Evolutionary conservation across 2,888 invertebrate species (phyloP), one percentile per base, ranked within the genome.

Genomic region (Rhagonycha fulva): DNA sequence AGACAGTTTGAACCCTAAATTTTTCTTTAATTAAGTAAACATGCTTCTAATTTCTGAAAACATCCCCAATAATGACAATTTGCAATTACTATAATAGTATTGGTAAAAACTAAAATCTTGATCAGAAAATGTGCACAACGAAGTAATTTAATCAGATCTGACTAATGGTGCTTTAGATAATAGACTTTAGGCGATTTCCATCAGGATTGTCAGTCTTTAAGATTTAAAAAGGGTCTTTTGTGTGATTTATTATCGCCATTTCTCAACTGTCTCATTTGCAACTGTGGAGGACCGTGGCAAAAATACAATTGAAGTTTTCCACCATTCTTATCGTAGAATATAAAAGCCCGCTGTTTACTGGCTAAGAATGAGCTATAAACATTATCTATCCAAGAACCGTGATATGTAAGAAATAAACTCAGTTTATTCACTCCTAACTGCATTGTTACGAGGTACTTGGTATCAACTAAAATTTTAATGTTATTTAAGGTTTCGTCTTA

Each of bases 131-230:
- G 82, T 81, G 81, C 83, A 81, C 82, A 82, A 82, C 79, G 81
- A 82, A 80, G 84, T 85, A 85, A 85, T 85, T 85, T 85, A 85
- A 85, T 85, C 85, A 80, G 82, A 83, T 80, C 84, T 85, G 84
- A 86, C 84, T 86, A 86, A 86, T 86, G 86, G 86, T 83, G 82
- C 82, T 83, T 81, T 82, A 84, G 85, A 86, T 86, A 86, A 85
- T 85, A 81, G 84, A 82, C 80, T 79, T 79, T 77, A 76, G 82
- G 82, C 76, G 83, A 84, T 84, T 84, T 83, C 83, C 83, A 82
- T 83, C 84, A 76, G 81, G 80, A 82, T 82, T 82, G 82, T 83
- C 84, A 82, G 82, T 82, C 82, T 83, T 82, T 80, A 82, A 83
- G 83, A 83, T 83, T 83, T 83, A 82, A 83, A 84, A 84, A 79